These are phyloP conservation scores for Xenopus tropicalis DNA, from an alignment of 2,113 vertebrate genomes.

Conservation along the genomic window DNA sequence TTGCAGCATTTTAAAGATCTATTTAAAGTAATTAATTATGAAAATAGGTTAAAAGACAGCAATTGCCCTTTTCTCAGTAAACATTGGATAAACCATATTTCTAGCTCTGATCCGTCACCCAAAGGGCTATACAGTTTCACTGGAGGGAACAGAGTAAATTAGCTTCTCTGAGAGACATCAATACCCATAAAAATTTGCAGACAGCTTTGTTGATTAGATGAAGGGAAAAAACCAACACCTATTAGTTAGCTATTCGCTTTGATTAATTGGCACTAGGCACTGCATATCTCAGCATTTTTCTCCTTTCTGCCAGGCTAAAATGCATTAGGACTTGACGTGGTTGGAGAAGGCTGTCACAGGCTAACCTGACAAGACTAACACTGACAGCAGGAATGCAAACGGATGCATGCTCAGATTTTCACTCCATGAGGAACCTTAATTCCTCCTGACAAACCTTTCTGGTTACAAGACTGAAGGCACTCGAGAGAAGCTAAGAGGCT, in stretches of 20 bases:
- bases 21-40: conserved; percentile 21
- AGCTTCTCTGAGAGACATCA: conserved; percentile 19
- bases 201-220: conserved; percentile 25
- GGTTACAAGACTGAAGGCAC: not conserved
- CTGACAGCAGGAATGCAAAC: not conserved
- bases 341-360: not conserved
- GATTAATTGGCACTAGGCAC: conserved; percentile 13
- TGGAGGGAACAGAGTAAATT: conserved; percentile 26
- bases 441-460: conserved; percentile 3
- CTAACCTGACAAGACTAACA: not conserved
- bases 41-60: conserved; percentile 24
- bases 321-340: too few species aligned
- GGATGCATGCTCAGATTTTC: not conserved
- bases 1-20: conserved; percentile 2
- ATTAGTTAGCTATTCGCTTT: conserved; percentile 8
- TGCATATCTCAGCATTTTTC: not conserved
- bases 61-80: conserved; percentile 22
- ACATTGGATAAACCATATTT: conserved; percentile 5
- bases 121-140: conserved; percentile 23
- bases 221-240: not conserved
- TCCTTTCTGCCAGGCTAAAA: not conserved
- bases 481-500: not conserved
- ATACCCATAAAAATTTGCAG: conserved; percentile 14
- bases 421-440: not conserved
- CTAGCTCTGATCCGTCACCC: conserved; percentile 2